phyloP scores from a whole-genome alignment of 2,888 invertebrate species.

The Patella ulyssiponensis region DNA sequence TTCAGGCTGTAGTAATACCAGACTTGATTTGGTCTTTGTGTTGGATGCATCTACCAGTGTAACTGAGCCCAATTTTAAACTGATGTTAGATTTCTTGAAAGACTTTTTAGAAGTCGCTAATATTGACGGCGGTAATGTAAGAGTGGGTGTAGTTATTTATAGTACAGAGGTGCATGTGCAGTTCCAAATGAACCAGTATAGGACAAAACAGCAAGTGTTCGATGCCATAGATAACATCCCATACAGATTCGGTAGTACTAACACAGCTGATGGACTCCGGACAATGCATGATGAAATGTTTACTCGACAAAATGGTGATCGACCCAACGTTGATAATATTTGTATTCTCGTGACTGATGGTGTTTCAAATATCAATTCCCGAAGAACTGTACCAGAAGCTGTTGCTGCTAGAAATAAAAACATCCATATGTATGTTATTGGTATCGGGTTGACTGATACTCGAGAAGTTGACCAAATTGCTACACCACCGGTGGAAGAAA shows the following conservation, averaged over 20 bases:
- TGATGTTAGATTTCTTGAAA: conserved; percentile 55
- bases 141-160: conserved; percentile 60
- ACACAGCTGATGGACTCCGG: conserved; percentile 62
- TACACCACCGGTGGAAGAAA: conserved; percentile 38
- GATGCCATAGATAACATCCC: conserved; percentile 54
- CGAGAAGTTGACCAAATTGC: conserved; percentile 51
- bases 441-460: conserved; percentile 49
- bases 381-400: conserved; percentile 62
- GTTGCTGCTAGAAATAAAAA: conserved; percentile 41
- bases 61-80: conserved; percentile 52
- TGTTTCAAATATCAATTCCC: conserved; percentile 63
- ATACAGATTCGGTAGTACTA: conserved; percentile 62
- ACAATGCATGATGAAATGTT: conserved; percentile 57
- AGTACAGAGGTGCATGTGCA: conserved; percentile 54
- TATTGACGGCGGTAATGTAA: conserved; percentile 55
- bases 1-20: conserved; percentile 38
- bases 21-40: conserved; percentile 58
- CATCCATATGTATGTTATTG: conserved; percentile 53
- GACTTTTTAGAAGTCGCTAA: conserved; percentile 55
- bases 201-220: conserved; percentile 47
- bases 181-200: conserved; percentile 57
- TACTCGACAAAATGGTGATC: conserved; percentile 57
- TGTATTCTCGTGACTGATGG: conserved; percentile 66
- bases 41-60: conserved; percentile 67
- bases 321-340: conserved; percentile 55